Evolutionary conservation across 2,797 vertebrate genomes (phyloP).

Genomic region (Prionace glauca): DNA sequence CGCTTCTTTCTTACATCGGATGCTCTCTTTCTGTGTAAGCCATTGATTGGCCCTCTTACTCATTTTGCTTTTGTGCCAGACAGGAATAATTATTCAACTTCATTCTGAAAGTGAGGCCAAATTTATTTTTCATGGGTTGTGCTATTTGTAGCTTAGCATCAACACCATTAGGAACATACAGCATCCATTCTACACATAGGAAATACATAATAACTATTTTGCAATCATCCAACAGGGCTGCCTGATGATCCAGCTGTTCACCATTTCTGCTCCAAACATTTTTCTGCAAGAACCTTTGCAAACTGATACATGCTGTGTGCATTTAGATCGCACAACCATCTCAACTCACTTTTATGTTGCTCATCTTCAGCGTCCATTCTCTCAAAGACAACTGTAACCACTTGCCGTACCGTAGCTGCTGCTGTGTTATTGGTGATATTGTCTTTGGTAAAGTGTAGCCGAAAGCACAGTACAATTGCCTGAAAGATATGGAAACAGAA

Average conservation of each 20-base stretch:
- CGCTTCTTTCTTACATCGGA: too few species aligned
- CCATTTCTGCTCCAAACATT: not conserved
- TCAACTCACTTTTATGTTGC: constrained; percentile 72
- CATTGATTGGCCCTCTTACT: too few species aligned
- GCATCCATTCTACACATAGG: not conserved
- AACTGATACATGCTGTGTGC: not conserved
- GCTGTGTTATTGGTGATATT: constrained; percentile 98
- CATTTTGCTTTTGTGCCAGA: too few species aligned
- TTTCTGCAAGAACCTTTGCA: not conserved
- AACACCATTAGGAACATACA: not conserved
- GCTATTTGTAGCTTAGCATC: not conserved
- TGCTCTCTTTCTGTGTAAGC: too few species aligned
- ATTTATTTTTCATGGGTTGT: not conserved
- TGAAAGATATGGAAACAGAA: constrained; percentile 48
- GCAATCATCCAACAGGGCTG: not conserved
- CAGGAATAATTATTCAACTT: not conserved
- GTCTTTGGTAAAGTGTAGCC: constrained; percentile 98
- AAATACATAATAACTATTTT: not conserved
- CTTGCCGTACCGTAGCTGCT: constrained; percentile 90
- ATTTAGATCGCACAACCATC: not conserved
- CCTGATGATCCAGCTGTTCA: not conserved
- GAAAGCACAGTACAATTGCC: constrained; percentile 97
- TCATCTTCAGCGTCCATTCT: constrained; percentile 96
- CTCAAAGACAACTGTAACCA: constrained; percentile 96
- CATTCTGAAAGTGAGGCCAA: not conserved